phyloP scores from a whole-genome alignment of 2,113 vertebrate genomes.

The Aleadryas rufinucha region DNA sequence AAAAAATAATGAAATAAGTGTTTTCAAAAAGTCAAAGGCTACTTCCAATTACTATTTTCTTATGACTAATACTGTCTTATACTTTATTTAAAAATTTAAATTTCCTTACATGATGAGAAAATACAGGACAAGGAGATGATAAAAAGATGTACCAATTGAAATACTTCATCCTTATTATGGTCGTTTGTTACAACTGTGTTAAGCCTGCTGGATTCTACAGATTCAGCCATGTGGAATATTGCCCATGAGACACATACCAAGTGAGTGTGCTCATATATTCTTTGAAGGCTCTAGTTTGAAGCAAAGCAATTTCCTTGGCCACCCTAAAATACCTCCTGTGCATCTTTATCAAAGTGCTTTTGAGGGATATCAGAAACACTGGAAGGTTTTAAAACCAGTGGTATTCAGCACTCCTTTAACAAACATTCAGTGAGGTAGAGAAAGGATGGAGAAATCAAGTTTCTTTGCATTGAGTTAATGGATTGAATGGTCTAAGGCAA shows the following conservation, averaged over 20 bases:
- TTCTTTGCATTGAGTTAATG: neutral
- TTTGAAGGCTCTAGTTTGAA: neutral
- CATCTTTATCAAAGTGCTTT: neutral
- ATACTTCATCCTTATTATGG: neutral
- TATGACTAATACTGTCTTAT: neutral
- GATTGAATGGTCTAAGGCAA: rapidly evolving
- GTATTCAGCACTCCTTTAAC: neutral
- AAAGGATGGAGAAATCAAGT: neutral
- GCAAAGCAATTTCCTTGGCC: neutral
- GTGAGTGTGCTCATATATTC: neutral
- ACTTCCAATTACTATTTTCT: slow-evolving; percentile 16
- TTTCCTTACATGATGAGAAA: neutral
- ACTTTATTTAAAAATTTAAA: neutral
- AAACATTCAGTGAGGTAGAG: neutral
- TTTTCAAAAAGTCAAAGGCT: neutral
- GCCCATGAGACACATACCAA: rapidly evolving
- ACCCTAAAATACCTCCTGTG: neutral
- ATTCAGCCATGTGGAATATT: neutral
- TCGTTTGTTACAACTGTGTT: neutral
- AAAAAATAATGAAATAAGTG: neutral
- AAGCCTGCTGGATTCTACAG: neutral
- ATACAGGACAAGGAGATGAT: neutral
- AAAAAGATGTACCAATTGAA: neutral
- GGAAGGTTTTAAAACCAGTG: neutral
- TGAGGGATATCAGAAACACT: neutral